Evolutionary conservation across 2,888 invertebrate genomes (phyloP).

Genomic region (Xylophagus ater): DNA sequence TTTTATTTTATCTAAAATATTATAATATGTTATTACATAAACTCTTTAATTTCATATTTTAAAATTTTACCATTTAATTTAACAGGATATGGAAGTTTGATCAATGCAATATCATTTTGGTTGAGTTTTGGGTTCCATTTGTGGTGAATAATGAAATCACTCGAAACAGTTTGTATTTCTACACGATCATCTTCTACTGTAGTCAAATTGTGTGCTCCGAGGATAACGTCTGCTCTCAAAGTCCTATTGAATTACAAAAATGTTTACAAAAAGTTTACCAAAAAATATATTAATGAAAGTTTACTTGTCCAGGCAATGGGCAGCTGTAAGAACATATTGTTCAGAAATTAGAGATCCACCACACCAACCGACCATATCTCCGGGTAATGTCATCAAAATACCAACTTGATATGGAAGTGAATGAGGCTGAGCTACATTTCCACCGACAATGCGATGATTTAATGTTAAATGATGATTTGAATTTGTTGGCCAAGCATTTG

Average conservation of each 20-base stretch:
- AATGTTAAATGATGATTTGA: background rate
- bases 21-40: background rate
- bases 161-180: background rate
- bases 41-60: background rate
- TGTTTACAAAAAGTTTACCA: background rate
- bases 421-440: conserved; percentile 5
- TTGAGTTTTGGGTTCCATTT: conserved; percentile 5
- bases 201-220: conserved; percentile 4
- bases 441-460: conserved; percentile 8
- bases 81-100: conserved; percentile 5
- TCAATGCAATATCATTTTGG: conserved; percentile 7
- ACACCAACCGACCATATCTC: background rate
- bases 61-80: conserved; percentile 1
- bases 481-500: background rate
- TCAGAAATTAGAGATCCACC: conserved; percentile 9
- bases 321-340: conserved; percentile 2
- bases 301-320: conserved; percentile 8
- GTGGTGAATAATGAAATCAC: conserved; percentile 3
- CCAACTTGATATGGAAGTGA: conserved; percentile 9
- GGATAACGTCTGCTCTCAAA: background rate
- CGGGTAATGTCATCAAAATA: background rate
- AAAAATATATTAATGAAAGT: background rate
- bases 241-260: background rate
- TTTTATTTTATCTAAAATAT: background rate
- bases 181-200: background rate